These are phyloP conservation scores for Festucalex cinctus DNA, from an alignment of 2,113 vertebrate species.

Conservation along the genomic window DNA sequence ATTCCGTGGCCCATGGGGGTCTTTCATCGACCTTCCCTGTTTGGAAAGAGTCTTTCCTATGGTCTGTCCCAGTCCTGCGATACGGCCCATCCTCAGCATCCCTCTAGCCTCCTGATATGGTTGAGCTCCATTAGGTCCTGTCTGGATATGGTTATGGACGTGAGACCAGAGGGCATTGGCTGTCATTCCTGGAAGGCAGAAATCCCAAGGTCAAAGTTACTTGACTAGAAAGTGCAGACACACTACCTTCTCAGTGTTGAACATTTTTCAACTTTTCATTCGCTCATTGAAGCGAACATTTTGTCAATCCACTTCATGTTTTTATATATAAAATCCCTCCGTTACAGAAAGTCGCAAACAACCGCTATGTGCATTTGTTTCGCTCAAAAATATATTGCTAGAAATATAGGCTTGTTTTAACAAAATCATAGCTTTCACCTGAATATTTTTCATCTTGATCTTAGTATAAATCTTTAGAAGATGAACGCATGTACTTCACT, in stretches of 20 bases:
- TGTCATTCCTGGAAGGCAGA: conserved; percentile 49
- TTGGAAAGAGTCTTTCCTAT: conserved; percentile 58
- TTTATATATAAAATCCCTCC: not conserved
- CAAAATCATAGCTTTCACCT: conserved; percentile 12
- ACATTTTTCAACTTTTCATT: conserved; percentile 16
- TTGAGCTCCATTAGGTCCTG: conserved; percentile 57
- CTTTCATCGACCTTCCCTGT: conserved; percentile 65
- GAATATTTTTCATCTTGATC: conserved; percentile 23
- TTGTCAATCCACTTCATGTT: conserved; percentile 7
- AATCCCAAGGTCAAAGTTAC: conserved; percentile 42
- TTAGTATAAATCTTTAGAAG: conserved; percentile 38
- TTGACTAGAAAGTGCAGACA: conserved; percentile 11
- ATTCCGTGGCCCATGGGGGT: conserved; percentile 67
- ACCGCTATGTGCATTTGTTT: not conserved
- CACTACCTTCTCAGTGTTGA: conserved; percentile 12
- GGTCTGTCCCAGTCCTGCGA: conserved; percentile 55
- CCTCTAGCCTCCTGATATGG: conserved; percentile 61
- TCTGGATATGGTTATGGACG: conserved; percentile 57
- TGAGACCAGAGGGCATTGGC: conserved; percentile 44
- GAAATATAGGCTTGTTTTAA: conserved; percentile 19
- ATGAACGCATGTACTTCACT: conserved; percentile 38
- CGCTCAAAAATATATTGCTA: not conserved
- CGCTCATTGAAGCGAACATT: conserved; percentile 3
- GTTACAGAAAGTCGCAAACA: not conserved
- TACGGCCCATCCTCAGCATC: conserved; percentile 42